Conservation (phyloP, 2,888 invertebrate genomes). For the Sturmia bella region DNA sequence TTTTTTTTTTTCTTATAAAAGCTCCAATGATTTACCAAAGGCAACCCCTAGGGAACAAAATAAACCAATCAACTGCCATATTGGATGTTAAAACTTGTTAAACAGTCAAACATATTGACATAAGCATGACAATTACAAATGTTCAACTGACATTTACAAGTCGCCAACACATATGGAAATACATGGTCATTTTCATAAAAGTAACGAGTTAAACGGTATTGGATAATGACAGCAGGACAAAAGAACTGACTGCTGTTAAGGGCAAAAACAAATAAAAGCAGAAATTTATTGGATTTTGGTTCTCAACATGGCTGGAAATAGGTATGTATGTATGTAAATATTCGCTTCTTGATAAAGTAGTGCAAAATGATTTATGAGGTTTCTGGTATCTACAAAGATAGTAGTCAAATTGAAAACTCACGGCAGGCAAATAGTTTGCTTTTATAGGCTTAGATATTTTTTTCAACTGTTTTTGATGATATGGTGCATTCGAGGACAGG, state of each 20-base stretch:
- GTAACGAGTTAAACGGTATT: not conserved
- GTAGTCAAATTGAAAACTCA: too few relatives aligned
- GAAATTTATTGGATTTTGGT: constrained; percentile 37
- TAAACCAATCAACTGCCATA: constrained; percentile 39
- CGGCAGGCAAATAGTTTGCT: too few relatives aligned
- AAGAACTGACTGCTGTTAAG: constrained; percentile 1
- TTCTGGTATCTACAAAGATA: too few relatives aligned
- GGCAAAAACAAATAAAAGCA: not conserved
- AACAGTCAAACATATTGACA: constrained; percentile 53
- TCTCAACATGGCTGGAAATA: not conserved
- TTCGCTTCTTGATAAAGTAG: too few relatives aligned
- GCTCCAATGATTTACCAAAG: too few relatives aligned
- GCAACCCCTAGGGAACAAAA: constrained; percentile 2
- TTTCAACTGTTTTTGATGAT: too few relatives aligned
- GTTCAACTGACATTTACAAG: constrained; percentile 57
- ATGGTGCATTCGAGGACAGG: too few relatives aligned
- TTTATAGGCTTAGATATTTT: too few relatives aligned
- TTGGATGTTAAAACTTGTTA: constrained; percentile 50
- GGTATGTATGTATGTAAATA: too few relatives aligned
- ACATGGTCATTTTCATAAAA: not conserved
- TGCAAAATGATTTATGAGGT: too few relatives aligned
- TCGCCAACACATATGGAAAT: constrained; percentile 1
- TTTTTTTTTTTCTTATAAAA: too few relatives aligned
- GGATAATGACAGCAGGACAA: constrained; percentile 23
- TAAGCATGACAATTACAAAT: constrained; percentile 56